Base-by-base conservation (phyloP, 1,140 invertebrate genomes). In the Apolygus lucorum region DNA sequence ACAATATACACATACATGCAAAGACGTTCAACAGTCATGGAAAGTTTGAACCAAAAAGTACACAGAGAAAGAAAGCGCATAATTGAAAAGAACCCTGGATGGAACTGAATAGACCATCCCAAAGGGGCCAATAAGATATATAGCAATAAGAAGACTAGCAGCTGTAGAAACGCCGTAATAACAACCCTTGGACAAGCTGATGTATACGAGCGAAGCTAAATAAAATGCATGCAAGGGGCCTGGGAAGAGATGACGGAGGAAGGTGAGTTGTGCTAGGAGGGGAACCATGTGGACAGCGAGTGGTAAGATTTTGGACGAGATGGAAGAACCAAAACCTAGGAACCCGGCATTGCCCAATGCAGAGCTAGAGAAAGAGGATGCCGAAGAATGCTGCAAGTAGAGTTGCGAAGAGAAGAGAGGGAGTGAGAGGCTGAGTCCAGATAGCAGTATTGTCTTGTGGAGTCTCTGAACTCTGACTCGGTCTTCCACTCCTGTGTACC, bases 11-110 rank as follows among this genome's bases (percentile, higher is more conserved):
- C n/a, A n/a, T n/a, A n/a, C n/a, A n/a, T n/a, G n/a, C n/a, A n/a
- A 42, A 62, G 1, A 63, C 2, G 27, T 1, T 63, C 27, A 63
- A 27, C 26, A 17, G 17, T 25, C 27, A 17, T 63, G 22, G 27
- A 63, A 63, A 63, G 70, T 68, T 62, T 63, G 59, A n/a, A 64
- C 65, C 42, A 71, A 54, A 26, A 71, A 71, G 66, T 71, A 71
- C 22, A 71, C 63, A 54, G 70, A 71, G 42, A 71, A 71, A 21
- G 70, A 68, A 11, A 71, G 25, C 22, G 70, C 52, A 59, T 71
- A 71, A n/a, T 67, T 68, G 49, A 71, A 71, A 42, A 71, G 54
- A 66, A 68, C 70, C 28, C 63, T 68, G 25, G 70, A 68, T n/a
- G 70, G 70, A 13, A 67, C 64, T 13, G 68, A 63, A 28, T 52